Conservation (phyloP, 2,113 vertebrate species). For the Pygathrix nemaeus region DNA sequence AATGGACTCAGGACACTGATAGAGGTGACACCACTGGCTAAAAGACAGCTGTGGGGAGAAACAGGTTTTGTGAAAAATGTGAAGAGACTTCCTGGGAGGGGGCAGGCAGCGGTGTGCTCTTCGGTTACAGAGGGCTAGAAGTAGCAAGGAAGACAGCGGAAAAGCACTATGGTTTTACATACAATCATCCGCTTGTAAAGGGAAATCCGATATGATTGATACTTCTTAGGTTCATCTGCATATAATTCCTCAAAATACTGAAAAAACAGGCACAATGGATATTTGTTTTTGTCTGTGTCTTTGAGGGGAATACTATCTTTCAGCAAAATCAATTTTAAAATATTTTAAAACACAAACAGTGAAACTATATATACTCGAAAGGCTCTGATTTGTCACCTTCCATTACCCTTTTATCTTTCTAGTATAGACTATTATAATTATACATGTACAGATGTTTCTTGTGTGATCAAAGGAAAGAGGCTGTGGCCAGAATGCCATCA, state of each 20-base stretch:
- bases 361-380: background rate
- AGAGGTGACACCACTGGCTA: slow-evolving; percentile 72
- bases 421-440: background rate
- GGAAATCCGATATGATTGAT: slow-evolving; percentile 93
- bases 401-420: background rate
- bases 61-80: slow-evolving; percentile 74
- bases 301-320: slow-evolving; percentile 46
- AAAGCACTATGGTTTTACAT: slow-evolving; percentile 89
- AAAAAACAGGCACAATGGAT: slow-evolving; percentile 87
- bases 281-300: slow-evolving; percentile 75
- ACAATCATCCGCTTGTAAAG: slow-evolving; percentile 98
- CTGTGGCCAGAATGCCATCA: background rate
- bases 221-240: slow-evolving; percentile 95
- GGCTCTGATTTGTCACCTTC: background rate
- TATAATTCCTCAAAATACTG: slow-evolving; percentile 97
- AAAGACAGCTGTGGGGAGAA: slow-evolving; percentile 82
- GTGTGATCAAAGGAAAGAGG: background rate
- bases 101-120: slow-evolving; percentile 79
- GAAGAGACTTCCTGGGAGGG: slow-evolving; percentile 72
- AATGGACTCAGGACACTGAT: slow-evolving; percentile 63
- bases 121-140: slow-evolving; percentile 85
- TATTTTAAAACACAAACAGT: slow-evolving; percentile 61
- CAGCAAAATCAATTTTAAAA: slow-evolving; percentile 68
- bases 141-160: slow-evolving; percentile 74
- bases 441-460: background rate